Evolutionary conservation across 2,888 invertebrate genomes (phyloP).

Genomic region (Orthonychiurus folsomi): DNA sequence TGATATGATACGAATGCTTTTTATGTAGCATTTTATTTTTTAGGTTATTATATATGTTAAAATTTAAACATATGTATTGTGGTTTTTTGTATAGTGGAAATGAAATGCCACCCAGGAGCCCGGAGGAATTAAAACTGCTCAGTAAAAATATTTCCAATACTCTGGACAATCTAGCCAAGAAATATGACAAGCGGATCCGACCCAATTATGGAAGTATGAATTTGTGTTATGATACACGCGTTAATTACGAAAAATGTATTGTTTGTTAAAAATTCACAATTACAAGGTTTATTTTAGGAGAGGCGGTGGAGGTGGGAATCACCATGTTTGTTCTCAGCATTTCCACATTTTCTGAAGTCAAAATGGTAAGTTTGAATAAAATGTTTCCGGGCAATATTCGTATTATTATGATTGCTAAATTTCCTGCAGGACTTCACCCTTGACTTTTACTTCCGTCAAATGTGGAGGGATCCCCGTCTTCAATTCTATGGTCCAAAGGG

Average conservation of each 20-base stretch:
- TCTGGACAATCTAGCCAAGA: constrained; percentile 87
- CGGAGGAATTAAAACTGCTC: constrained; percentile 20
- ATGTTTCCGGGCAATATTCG: no score
- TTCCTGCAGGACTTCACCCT: constrained; percentile 78
- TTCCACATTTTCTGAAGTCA: constrained; percentile 96
- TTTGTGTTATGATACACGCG: no score
- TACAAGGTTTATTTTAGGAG: no score
- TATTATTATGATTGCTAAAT: no score
- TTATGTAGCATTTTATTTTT: no score
- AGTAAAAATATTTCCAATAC: constrained; percentile 75
- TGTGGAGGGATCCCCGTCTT: constrained; percentile 91
- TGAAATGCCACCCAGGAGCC: not conserved
- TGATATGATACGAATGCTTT: no score
- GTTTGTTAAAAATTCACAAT: no score
- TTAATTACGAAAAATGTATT: no score
- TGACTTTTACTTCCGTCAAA: constrained; percentile 98
- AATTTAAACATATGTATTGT: no score
- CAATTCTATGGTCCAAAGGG: constrained; percentile 79
- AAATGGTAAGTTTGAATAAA: no score
- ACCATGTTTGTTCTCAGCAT: constrained; percentile 97
- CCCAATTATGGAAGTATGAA: constrained; percentile 93
- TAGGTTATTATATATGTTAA: no score
- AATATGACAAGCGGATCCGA: constrained; percentile 98
- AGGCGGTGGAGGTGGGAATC: constrained; percentile 87
- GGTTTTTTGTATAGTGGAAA: not conserved